These are phyloP conservation scores for Kryphioiulus occultus DNA, from an alignment of 2,888 invertebrate species.

Conservation along the genomic window DNA sequence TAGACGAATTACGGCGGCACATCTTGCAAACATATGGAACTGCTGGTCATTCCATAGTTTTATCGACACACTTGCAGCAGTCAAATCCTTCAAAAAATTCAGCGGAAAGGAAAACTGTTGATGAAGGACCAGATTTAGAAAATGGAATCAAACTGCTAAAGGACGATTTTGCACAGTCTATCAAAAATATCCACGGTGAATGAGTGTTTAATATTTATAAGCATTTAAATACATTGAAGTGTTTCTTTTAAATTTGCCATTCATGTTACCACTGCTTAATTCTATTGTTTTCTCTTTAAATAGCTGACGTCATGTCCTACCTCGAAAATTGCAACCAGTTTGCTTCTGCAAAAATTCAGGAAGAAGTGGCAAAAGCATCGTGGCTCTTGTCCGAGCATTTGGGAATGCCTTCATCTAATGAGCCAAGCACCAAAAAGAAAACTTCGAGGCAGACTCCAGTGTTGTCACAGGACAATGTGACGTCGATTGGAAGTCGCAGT, in stretches of 20 bases:
- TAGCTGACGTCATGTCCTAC: constrained; percentile 42
- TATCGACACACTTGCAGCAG: background rate
- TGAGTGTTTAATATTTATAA: background rate
- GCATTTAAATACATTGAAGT: no score
- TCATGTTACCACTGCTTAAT: no score
- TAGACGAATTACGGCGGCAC: background rate
- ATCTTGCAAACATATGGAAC: background rate
- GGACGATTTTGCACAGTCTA: constrained; percentile 10
- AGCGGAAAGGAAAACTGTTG: background rate
- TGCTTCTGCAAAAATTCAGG: constrained; percentile 39
- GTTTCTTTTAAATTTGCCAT: no score
- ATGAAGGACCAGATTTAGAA: background rate
- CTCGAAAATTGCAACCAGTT: constrained; percentile 41
- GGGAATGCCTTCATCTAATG: background rate
- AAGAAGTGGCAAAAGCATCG: constrained; percentile 47
- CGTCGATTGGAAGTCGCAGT: constrained; percentile 29
- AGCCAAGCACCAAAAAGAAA: background rate
- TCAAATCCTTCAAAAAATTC: background rate
- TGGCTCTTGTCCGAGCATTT: constrained; percentile 45
- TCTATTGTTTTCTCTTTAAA: background rate
- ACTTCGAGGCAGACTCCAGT: background rate
- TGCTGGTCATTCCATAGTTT: background rate
- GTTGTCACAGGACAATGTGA: constrained; percentile 3
- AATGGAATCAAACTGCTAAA: background rate
- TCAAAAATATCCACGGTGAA: constrained; percentile 21